These are phyloP conservation scores for Triplophysa siluroides DNA, from an alignment of 2,113 vertebrate genomes.

Conservation along the genomic window DNA sequence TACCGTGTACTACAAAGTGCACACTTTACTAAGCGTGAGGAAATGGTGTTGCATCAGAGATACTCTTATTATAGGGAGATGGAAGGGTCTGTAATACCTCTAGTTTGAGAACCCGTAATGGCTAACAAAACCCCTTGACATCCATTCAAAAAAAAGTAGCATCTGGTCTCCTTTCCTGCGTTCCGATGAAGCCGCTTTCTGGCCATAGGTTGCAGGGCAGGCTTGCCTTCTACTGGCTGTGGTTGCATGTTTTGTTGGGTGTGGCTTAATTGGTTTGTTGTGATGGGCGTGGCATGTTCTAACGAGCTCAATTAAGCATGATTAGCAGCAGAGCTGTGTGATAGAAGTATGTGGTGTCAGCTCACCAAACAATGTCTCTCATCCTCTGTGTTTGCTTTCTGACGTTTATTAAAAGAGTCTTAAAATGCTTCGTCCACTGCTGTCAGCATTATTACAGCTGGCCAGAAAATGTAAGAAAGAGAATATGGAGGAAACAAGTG, in stretches of 20 bases:
- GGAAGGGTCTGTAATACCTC: no score
- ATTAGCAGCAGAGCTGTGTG: conserved; percentile 4
- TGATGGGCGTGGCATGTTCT: conserved; percentile 17
- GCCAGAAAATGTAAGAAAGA: conserved; percentile 71
- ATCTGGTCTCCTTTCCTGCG: no score
- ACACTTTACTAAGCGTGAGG: no score
- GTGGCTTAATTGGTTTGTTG: background rate
- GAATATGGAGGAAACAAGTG: background rate
- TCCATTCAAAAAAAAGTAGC: no score
- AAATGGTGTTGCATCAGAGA: no score
- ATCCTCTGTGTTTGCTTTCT: background rate
- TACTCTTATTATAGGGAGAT: no score
- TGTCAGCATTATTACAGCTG: conserved; percentile 64
- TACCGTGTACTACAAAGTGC: no score
- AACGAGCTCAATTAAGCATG: conserved; percentile 43
- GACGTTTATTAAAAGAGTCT: conserved; percentile 27
- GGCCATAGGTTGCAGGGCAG: no score
- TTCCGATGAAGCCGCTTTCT: no score
- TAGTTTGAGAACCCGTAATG: no score
- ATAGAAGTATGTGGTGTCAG: background rate
- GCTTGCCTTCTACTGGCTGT: background rate
- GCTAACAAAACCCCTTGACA: no score
- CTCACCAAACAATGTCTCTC: background rate
- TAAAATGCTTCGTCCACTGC: conserved; percentile 65
- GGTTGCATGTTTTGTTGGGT: background rate